phyloP scores from a whole-genome alignment of 2,113 vertebrate genomes.

The Nesogale talazaci region DNA sequence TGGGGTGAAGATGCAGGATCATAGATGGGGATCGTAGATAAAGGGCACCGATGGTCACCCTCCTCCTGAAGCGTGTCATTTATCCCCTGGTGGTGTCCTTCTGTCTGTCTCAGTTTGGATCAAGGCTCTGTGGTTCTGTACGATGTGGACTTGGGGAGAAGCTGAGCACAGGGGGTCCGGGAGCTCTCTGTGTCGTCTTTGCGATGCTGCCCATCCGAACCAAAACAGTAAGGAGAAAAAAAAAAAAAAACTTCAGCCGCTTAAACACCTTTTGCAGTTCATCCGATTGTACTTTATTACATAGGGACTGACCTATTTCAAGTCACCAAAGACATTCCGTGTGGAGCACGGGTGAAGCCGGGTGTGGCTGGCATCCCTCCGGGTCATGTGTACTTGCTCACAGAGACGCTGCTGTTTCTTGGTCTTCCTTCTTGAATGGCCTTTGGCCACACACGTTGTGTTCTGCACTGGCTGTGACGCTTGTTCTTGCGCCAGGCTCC shows the following conservation, averaged over 20 bases:
- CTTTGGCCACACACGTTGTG: background rate
- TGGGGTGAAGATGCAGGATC: too few relatives aligned
- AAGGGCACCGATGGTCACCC: background rate
- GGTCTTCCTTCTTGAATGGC: too few relatives aligned
- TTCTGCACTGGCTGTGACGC: background rate
- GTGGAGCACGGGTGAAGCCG: background rate
- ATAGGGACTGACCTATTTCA: background rate
- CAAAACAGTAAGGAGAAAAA: background rate
- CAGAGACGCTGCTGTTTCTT: background rate
- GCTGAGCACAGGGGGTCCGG: background rate
- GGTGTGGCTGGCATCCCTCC: background rate
- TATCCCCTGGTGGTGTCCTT: fast-evolving
- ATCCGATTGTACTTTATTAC: background rate
- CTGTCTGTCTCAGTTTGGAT: too few relatives aligned
- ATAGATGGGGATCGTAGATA: background rate
- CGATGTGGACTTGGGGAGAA: background rate
- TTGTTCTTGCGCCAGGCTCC: background rate
- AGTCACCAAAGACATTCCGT: background rate
- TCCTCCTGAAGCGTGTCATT: background rate
- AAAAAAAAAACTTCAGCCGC: background rate
- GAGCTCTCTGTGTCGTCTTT: background rate
- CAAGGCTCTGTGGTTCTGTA: background rate
- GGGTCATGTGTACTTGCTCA: background rate
- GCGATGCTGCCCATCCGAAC: background rate
- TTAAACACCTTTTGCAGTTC: background rate